Evolutionary conservation across 2,888 invertebrate species (phyloP), one percentile per base, ranked within the genome.

Genomic region (Sylvicola cinctus): DNA sequence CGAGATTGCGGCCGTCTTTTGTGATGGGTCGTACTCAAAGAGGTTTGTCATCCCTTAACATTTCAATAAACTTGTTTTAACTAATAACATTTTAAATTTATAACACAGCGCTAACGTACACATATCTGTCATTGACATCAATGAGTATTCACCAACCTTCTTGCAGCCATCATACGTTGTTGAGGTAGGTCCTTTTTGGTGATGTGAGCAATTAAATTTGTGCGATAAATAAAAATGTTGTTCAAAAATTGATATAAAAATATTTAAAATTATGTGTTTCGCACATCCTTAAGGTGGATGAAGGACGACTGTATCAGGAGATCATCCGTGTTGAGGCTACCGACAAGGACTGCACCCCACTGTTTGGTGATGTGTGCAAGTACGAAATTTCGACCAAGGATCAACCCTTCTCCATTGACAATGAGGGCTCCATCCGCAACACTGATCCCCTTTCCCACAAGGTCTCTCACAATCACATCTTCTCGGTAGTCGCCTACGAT

Each of bases 401-500:
- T 45, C 81, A 83, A 44, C 85, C 85, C 1, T 95, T 95, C 56
- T 70, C 73, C 35, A 84, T 95, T 48, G 85, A 90, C 54, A 80
- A 81, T 51, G 85, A 90, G 51, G 95, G 88, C 35, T 77, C 80
- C n/a, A 81, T 98, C 44, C 74, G 80, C 44, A 96, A 93, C 61
- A 93, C 87, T 1, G 87, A 87, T 49, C 79, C 87, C 0, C 62
- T 98, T 50, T 88, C 91, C 48, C 91, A 85, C 60, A 85, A 85
- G 53, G 69, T 78, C 40, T 80, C 84, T 6, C 90, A 91, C 62
- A 95, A 91, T 58, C 91, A 95, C 63, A 93, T 96, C 45, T 64
- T 98, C 33, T 87, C 88, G 23, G 88, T 96, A 39, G 87, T 93
- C 39, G 96, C 96, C 2, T 88, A 87, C 54, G 96, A 96, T 60